Evolutionary conservation across 2,888 invertebrate genomes (phyloP), one percentile per base, ranked within the genome.

Genomic region (Chrysina gloriosa): DNA sequence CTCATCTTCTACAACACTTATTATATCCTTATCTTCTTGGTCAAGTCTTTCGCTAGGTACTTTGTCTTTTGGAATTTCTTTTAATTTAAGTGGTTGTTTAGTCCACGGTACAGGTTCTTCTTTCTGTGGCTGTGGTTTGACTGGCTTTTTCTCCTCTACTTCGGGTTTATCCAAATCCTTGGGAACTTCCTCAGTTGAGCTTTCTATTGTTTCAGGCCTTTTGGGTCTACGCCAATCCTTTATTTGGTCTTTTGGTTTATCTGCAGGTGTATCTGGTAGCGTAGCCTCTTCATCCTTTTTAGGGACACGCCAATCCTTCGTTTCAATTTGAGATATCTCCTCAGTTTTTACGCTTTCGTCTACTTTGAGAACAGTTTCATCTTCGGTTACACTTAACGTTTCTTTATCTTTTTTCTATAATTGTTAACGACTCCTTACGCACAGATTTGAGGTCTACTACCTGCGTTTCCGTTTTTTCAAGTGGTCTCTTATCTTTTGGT

Each of bases 31-130:
- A n/a, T n/a, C n/a, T n/a, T n/a, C n/a, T n/a, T n/a, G n/a, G n/a
- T n/a, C n/a, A n/a, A n/a, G n/a, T n/a, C n/a, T n/a, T n/a, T n/a
- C n/a, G n/a, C n/a, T n/a, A n/a, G n/a, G n/a, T n/a, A 29, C 36
- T 31, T 36, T 14, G 63, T 77, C 83, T 52, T 83, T 82, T 73
- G 87, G 88, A 0, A 89, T 85, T 4, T 88, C 88, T 71, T 86
- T 65, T 70, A 88, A 77, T 75, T 85, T 84, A 9, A 89, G 84
- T 48, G 68, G 69, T 48, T 68, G 50, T 52, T 65, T 52, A 74
- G 72, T 71, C 76, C 75, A 29, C 70, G 73, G 61, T 72, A 75
- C 72, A 21, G 71, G 71, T 19, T 72, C 76, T 68, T 78, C 78
- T 5, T 74, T 16, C 39, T 74, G 69, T 56, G 56, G 67, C 11